Conservation (phyloP, 37 sponge, comb jelly and placozoan genomes). For the Lycopodina hypogea region DNA sequence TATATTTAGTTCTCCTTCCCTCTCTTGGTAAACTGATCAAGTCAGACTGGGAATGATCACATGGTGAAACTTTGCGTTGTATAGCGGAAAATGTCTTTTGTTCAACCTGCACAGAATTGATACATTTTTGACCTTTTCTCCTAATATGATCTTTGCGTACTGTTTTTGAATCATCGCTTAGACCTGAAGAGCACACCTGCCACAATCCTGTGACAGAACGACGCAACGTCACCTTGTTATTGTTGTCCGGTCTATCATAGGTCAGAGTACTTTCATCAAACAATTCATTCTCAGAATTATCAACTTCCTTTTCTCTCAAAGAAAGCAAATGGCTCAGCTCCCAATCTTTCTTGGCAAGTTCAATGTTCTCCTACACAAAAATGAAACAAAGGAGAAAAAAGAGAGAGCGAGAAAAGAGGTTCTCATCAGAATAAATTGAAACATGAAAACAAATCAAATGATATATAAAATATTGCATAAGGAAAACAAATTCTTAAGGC, state of each 20-base stretch:
- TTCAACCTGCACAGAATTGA: not conserved
- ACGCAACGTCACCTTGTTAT: conserved; percentile 72
- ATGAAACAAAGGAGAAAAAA: not conserved
- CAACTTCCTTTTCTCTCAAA: conserved; percentile 71
- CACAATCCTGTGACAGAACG: conserved; percentile 45
- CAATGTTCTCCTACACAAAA: conserved; percentile 76
- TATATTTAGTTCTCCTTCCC: not conserved
- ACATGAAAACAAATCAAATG: too few relatives aligned
- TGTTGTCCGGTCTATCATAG: conserved; percentile 71
- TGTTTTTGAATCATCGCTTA: not conserved
- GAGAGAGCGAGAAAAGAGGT: too few relatives aligned
- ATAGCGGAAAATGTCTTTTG: too few relatives aligned
- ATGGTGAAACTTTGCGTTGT: too few relatives aligned
- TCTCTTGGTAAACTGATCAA: not conserved
- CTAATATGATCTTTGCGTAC: too few relatives aligned
- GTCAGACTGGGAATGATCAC: not conserved
- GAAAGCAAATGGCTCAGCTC: conserved; percentile 77
- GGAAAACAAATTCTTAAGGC: too few relatives aligned
- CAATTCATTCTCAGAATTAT: conserved; percentile 59
- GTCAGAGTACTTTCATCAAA: conserved; percentile 52
- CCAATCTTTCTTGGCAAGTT: conserved; percentile 85
- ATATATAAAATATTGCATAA: too few relatives aligned
- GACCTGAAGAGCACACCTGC: conserved; percentile 49
- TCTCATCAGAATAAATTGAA: too few relatives aligned
- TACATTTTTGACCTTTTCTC: too few relatives aligned